These are phyloP conservation scores for Clamator glandarius DNA, from an alignment of 2,797 vertebrate species.

Conservation along the genomic window DNA sequence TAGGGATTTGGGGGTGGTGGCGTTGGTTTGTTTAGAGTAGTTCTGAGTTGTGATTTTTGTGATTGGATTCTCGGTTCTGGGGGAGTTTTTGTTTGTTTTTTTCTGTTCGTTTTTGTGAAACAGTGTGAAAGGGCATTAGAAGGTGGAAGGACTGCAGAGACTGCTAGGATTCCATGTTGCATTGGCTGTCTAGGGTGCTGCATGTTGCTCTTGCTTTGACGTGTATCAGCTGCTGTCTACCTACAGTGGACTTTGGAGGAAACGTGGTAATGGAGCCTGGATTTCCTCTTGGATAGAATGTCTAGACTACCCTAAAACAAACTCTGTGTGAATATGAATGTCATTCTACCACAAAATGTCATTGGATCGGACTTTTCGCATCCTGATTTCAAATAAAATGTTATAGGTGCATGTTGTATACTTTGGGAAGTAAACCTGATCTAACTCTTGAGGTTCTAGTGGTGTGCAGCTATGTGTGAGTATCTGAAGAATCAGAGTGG, in stretches of 20 bases:
- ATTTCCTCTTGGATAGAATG: background rate
- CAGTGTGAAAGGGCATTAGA: background rate
- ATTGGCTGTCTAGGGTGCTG: background rate
- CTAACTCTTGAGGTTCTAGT: background rate
- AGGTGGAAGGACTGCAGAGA: background rate
- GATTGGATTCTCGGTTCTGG: background rate
- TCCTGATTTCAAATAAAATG: background rate
- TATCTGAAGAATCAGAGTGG: background rate
- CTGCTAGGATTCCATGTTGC: background rate
- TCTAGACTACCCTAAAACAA: background rate
- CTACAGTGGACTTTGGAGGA: background rate
- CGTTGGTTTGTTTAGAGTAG: background rate
- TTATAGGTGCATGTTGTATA: background rate
- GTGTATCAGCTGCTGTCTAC: fast-evolving
- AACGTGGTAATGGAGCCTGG: background rate
- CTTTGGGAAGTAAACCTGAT: background rate
- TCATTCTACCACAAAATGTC: background rate
- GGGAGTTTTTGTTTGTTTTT: background rate
- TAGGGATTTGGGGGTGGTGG: fast-evolving
- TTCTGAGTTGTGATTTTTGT: background rate
- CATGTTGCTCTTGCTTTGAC: background rate
- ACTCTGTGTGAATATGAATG: background rate
- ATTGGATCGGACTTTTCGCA: background rate
- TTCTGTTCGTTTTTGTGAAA: background rate
- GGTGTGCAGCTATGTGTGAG: background rate